phyloP scores from a whole-genome alignment of 2,113 vertebrate species.

The Ceyx melanurus region DNA sequence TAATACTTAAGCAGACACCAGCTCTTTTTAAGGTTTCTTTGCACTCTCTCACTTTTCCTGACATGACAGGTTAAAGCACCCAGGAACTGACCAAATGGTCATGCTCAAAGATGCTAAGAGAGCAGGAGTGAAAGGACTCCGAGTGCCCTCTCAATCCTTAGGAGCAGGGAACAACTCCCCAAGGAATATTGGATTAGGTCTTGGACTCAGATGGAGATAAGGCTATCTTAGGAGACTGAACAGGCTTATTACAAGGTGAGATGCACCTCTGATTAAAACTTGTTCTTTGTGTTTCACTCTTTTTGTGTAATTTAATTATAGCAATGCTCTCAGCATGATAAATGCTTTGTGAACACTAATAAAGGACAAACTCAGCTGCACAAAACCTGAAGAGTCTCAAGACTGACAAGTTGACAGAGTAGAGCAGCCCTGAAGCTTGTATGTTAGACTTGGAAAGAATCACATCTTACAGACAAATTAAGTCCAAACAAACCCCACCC shows the following conservation, averaged over 20 bases:
- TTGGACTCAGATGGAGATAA: neutral
- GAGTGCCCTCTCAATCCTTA: neutral
- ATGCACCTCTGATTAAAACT: neutral
- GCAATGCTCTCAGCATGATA: neutral
- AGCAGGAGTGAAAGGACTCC: neutral
- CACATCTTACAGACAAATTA: neutral
- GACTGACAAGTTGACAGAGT: neutral
- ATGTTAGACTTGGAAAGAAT: neutral
- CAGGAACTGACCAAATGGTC: neutral
- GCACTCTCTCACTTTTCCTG: neutral
- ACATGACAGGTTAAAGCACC: neutral
- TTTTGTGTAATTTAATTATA: neutral
- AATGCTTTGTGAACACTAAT: neutral
- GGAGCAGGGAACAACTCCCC: neutral
- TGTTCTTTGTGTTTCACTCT: neutral
- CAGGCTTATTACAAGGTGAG: neutral
- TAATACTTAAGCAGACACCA: neutral
- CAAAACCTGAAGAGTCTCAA: neutral
- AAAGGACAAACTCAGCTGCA: neutral
- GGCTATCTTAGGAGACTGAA: neutral
- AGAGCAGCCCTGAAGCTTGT: neutral
- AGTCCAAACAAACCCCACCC: neutral
- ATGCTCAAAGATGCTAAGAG: fast-evolving
- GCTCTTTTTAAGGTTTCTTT: neutral
- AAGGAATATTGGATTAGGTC: neutral